Evolutionary conservation across 2,888 invertebrate species (phyloP).

Genomic region (Abscondita cerata): DNA sequence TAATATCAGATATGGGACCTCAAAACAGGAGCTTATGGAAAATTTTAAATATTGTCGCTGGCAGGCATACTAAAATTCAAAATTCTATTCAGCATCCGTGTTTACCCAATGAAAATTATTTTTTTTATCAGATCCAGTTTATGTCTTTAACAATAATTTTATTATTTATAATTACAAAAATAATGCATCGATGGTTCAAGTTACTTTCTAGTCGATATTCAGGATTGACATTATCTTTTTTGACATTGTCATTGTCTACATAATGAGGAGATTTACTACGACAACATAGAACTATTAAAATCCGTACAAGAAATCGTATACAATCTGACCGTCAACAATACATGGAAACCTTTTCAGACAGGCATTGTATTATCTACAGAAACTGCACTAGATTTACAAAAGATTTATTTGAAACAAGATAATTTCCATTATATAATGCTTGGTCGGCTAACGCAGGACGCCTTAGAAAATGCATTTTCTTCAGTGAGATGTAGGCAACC

Average conservation of each 20-base stretch:
- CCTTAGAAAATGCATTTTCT: background rate
- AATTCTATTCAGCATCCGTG: no score
- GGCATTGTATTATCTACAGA: background rate
- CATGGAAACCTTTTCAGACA: no score
- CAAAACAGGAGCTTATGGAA: constrained; percentile 4
- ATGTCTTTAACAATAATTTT: background rate
- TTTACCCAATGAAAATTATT: background rate
- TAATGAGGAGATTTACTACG: background rate
- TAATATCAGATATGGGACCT: background rate
- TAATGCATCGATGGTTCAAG: background rate
- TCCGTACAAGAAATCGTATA: no score
- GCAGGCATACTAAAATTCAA: background rate
- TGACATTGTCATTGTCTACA: no score
- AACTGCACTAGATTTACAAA: background rate
- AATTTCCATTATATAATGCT: background rate
- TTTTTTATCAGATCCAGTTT: background rate
- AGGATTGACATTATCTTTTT: background rate
- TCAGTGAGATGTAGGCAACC: background rate
- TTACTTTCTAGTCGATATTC: no score
- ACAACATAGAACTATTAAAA: background rate
- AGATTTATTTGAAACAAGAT: background rate
- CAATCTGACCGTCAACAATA: no score
- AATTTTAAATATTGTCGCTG: constrained; percentile 1
- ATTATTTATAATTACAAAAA: background rate
- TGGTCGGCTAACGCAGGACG: background rate